Evolutionary conservation across 2,113 vertebrate genomes (phyloP), one percentile per base, ranked within the genome.

Genomic region (Aphyosemion australe): DNA sequence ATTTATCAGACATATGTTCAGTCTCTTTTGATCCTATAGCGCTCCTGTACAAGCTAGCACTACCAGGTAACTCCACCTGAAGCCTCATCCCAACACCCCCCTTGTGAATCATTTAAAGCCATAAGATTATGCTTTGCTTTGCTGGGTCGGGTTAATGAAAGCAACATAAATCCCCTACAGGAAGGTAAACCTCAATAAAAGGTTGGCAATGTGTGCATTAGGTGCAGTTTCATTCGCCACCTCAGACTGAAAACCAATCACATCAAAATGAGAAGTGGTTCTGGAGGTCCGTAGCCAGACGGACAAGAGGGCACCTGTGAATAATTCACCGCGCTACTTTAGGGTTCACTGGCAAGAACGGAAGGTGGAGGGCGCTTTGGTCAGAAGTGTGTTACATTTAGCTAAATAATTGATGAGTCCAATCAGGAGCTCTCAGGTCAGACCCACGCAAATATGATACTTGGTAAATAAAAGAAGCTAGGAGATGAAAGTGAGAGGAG

Each of bases 381-480:
- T 50, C 31, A 78, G 70, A 78, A 78, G 68, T 59, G 60, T 70
- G 74, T 74, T 64, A 63, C 34, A 15, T 67, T 72, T 53, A 31
- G n/a, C 39, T 78, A 32, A 84, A 89, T 83, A 80, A 68, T 81
- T 73, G 46, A 87, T 76, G 45, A 49, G 15, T 62, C 83, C 71
- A 84, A 82, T 83, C 87, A 80, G 65, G 41, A 42, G 69, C 75
- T 21, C 20, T 5, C 0, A 21, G 72, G 26, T 78, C 37, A 26
- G 32, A 41, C 13, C 26, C 8, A 50, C 0, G 10, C 59, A 73
- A 67, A 61, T 78, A 64, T 57, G n/a, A 66, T 65, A 76, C 34
- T 19, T 26, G 12, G 58, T 63, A 65, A 80, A 80, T 73, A 80
- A 61, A 61, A 75, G 47, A 56, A 58, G 63, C 46, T 18, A 43